Evolutionary conservation across 2,113 vertebrate genomes (phyloP).

Genomic region (Syngnathus typhle): DNA sequence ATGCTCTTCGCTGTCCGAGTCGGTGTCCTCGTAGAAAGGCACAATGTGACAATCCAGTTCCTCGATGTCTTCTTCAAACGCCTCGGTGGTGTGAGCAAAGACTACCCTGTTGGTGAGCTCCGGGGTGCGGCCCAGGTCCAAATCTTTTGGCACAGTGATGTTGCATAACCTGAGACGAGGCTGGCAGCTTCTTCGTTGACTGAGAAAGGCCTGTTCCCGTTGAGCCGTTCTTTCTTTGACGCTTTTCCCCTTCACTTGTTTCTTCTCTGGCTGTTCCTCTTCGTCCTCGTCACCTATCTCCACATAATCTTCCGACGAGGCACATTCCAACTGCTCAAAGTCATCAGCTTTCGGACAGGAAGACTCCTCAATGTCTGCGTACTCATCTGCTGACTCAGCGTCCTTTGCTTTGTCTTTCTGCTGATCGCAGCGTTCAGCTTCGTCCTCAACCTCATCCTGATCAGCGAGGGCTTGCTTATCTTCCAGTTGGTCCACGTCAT

Average conservation of each 20-base stretch:
- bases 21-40: conserved; percentile 73
- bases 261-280: conserved; percentile 65
- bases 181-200: conserved; percentile 69
- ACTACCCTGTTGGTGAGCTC: conserved; percentile 74
- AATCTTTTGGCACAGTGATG: conserved; percentile 71
- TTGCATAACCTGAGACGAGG: conserved; percentile 73
- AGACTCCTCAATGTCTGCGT: conserved; percentile 69
- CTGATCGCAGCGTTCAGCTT: conserved; percentile 19
- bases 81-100: conserved; percentile 74
- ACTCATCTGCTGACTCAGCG: conserved; percentile 67
- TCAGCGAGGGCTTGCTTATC: conserved; percentile 49
- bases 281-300: conserved; percentile 75
- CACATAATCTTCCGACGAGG: conserved; percentile 74
- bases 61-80: conserved; percentile 76
- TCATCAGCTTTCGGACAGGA: conserved; percentile 57
- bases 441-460: conserved; percentile 21
- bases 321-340: conserved; percentile 54
- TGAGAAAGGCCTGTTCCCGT: conserved; percentile 49
- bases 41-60: conserved; percentile 77
- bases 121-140: conserved; percentile 66
- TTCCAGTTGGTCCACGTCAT: conserved; percentile 63
- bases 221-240: conserved; percentile 62
- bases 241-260: conserved; percentile 58
- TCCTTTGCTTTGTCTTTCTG: conserved; percentile 42
- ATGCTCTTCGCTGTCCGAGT: conserved; percentile 74